Percentiles rank a stretch among this genome's conserved stretches.
Conservation (phyloP, 2,113 vertebrate genomes). For the Sylvietta virens region DNA sequence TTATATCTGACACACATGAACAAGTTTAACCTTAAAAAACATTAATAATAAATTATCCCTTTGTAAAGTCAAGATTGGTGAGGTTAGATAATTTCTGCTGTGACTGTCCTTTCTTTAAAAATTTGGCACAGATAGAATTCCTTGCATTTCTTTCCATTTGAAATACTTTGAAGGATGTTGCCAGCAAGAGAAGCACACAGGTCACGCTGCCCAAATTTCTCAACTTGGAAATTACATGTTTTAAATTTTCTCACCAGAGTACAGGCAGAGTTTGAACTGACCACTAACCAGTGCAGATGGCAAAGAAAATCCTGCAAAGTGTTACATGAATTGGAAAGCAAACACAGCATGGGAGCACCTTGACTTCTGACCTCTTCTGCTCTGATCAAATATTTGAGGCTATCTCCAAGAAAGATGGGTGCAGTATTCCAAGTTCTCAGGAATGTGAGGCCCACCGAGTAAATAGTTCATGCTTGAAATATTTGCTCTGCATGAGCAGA, state of each 20-base stretch:
- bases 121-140: not conserved
- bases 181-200: not conserved
- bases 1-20: not conserved
- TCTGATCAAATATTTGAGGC: not conserved
- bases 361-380: not conserved
- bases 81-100: not conserved
- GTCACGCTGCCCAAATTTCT: not conserved
- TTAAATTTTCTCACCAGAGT: not conserved
- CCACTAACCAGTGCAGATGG: not conserved
- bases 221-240: not conserved
- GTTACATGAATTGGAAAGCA: not conserved
- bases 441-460: not conserved
- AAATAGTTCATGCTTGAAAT: not conserved
- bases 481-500: not conserved
- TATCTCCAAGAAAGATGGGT: not conserved
- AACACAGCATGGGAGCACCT: not conserved
- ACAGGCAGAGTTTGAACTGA: not conserved
- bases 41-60: not conserved
- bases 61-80: not conserved
- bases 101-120: not conserved
- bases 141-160: not conserved
- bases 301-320: not conserved
- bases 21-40: not conserved
- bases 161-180: not conserved
- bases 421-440: not conserved